Evolutionary conservation across 2,113 vertebrate genomes (phyloP), one percentile per base, ranked within the genome.

Genomic region (Notiomystis cincta): DNA sequence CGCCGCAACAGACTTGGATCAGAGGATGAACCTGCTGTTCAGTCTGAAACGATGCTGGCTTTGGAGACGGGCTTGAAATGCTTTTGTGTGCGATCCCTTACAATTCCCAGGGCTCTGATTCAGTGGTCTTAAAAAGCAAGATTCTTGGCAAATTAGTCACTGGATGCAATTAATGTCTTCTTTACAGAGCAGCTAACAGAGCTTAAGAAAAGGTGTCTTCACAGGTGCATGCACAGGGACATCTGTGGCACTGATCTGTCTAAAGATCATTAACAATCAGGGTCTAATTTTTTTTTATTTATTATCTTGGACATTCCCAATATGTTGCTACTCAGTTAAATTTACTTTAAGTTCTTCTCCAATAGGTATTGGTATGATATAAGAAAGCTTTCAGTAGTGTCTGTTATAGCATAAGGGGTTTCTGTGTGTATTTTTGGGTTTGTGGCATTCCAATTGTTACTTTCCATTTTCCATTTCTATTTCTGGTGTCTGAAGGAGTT

Each of bases 11-110:
- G 95, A 96, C 95, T 97, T 95, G 94, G 93, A 96, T 93, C 87
- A 73, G 81, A 92, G 92, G 95, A 94, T 89, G 92, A 95, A 93
- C 96, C 97, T 97, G 97, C 96, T 97, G 96, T 97, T 97, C 95
- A 90, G 91, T 97, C 95, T 97, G 94, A 90, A 97, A 92, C 4
- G 73, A 90, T 90, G 82, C 94, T 96, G 96, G 38, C 88, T 96
- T 94, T 85, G 83, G 91, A 94, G 82, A 87, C 37, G 3, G 12
- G 89, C 95, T 57, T 65, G 45, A 82, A 93, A 92, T 67, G 89
- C 94, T 96, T 96, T 95, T 97, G 87, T 97, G 94, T 82, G 77
- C 2, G 1, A 81, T 96, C 82, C 88, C 87, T 73, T 88, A 82
- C 60, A 66, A 82, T 93, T 93, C 89, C 87, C 90, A 60, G 94